Evolutionary conservation across 2,888 invertebrate genomes (phyloP), one percentile per base, ranked within the genome.

Genomic region (Scaptomyza caliginosa): DNA sequence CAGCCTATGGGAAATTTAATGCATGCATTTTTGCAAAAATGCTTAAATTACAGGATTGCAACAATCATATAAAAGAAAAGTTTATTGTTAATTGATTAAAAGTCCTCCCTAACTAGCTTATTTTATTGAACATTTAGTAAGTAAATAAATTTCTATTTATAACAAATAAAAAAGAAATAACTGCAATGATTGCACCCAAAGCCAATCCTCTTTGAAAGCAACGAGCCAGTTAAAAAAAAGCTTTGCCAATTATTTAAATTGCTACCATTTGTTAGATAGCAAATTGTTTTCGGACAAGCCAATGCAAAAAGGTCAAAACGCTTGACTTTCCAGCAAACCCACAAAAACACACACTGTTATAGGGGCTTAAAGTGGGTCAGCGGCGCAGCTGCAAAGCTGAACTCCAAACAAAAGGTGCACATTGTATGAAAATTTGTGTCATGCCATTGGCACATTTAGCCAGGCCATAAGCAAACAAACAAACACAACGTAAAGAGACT

Each of bases 381-480:
- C 68, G 30, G 71, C 56, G 56, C 49, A 13, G 69, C 66, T 67
- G 72, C 45, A 52, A 16, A 54, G 59, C 39, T 67, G 74, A 73
- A 73, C 74, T 73, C 74, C 40, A 57, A 74, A 66, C 71, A 34
- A 73, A 74, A 69, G 56, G 63, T 63, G 74, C 52, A 60, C 66
- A 69, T 67, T 49, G 49, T 60, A 64, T 63, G 68, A 56, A 80
- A 85, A 88, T 89, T 79, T 84, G 79, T 88, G 88, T 87, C 89
- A 83, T 82, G 89, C 79, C 88, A 88, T 88, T 88, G 88, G 89
- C 88, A 88, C 83, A 88, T 88, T 81, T 89, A 73, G 73, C 67
- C 67, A 42, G 57, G 64, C 77, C 71, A 68, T 82, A 67, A 58
- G 52, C 48, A 71, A 71, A 66, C 57, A 71, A 71, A 66, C 57